Evolutionary conservation across 2,113 vertebrate genomes (phyloP).

Genomic region (Fregetta grallaria): DNA sequence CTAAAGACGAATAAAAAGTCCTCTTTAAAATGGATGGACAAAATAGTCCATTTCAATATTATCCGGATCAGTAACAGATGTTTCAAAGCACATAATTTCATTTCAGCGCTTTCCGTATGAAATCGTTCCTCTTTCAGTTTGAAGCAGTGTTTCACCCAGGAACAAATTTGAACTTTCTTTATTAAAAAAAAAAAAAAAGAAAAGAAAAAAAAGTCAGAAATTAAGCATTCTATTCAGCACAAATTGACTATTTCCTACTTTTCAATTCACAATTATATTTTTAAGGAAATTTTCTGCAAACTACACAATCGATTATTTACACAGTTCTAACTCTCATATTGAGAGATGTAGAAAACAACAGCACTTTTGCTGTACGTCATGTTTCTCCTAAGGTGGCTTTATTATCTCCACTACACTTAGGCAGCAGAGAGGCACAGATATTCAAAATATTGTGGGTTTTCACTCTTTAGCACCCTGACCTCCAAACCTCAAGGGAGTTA

Average conservation of each 20-base stretch:
- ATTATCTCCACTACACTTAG: neutral
- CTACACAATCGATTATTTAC: neutral
- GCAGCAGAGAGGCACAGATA: neutral
- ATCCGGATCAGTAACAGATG: neutral
- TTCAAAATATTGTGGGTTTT: neutral
- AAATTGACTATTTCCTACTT: neutral
- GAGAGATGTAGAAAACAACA: neutral
- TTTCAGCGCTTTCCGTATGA: neutral
- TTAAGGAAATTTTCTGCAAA: neutral
- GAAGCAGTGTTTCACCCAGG: neutral
- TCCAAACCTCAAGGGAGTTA: neutral
- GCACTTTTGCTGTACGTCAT: neutral
- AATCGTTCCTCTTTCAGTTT: neutral
- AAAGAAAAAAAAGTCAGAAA: neutral
- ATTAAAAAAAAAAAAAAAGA: neutral
- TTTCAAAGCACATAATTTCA: neutral
- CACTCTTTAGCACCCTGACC: neutral
- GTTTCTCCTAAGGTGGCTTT: neutral
- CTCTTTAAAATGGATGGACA: neutral
- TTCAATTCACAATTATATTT: neutral
- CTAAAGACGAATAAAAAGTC: neutral
- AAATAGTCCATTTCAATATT: neutral
- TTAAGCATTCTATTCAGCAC: accelerated
- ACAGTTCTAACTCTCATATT: neutral
- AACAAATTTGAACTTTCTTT: neutral